Conservation (phyloP, 1,140 invertebrate species). For the Drosophila malerkotliana region DNA sequence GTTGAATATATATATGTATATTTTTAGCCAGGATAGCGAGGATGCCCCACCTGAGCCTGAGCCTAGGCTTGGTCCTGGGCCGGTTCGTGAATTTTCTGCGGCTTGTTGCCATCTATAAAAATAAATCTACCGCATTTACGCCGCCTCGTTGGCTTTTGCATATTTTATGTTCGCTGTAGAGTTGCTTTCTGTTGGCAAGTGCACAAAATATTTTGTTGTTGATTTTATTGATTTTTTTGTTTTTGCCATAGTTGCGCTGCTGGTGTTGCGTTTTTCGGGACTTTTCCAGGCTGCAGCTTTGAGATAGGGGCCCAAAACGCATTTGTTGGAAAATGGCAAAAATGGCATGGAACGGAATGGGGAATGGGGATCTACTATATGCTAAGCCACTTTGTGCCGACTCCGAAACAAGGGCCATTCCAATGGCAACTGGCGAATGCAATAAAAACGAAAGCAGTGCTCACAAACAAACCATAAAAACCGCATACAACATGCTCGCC, state of each 20-base stretch:
- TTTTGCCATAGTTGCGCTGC: background rate
- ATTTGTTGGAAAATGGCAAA: constrained; percentile 49
- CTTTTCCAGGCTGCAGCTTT: constrained; percentile 36
- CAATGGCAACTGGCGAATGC: constrained; percentile 30
- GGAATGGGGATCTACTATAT: constrained; percentile 25
- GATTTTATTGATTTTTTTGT: constrained; percentile 75
- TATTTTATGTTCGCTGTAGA: constrained; percentile 68
- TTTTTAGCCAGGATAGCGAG: constrained; percentile 28
- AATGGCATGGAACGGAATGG: constrained; percentile 10
- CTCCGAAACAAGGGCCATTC: constrained; percentile 18
- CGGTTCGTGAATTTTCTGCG: constrained; percentile 37
- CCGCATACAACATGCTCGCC: constrained; percentile 59
- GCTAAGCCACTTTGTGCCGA: constrained; percentile 74
- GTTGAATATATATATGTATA: constrained; percentile 52
- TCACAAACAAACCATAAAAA: constrained; percentile 78
- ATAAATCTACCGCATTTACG: constrained; percentile 80
- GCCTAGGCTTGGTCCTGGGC: constrained; percentile 8
- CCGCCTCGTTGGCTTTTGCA: constrained; percentile 72
- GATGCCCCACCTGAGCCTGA: constrained; percentile 17
- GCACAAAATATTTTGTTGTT: constrained; percentile 66
- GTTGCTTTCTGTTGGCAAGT: constrained; percentile 46
- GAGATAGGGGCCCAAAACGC: constrained; percentile 69
- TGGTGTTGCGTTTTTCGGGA: constrained; percentile 17
- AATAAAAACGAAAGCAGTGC: constrained; percentile 64
- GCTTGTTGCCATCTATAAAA: constrained; percentile 67